Conservation (phyloP, 2,113 vertebrate species). For the Poeciliopsis retropinna region DNA sequence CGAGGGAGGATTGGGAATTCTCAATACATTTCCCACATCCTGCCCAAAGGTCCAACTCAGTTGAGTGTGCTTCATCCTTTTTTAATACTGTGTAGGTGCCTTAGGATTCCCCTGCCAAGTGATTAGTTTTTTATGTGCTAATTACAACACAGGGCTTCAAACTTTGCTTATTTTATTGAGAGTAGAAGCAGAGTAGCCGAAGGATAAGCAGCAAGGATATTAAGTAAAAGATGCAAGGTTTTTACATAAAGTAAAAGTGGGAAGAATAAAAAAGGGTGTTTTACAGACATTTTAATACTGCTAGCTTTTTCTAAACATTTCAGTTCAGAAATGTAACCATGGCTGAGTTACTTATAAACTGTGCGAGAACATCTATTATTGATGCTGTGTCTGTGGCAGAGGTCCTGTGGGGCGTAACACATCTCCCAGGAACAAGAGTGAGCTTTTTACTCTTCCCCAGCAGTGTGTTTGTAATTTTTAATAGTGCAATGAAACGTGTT, state of each 20-base stretch:
- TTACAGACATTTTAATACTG: conserved; percentile 37
- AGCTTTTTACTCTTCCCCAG: conserved; percentile 39
- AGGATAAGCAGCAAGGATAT: not conserved
- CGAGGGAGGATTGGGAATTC: conserved; percentile 24
- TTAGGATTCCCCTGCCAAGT: conserved; percentile 23
- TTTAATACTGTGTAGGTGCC: conserved; percentile 14
- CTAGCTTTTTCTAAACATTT: conserved; percentile 12
- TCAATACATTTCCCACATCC: conserved; percentile 49
- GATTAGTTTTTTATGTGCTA: conserved; percentile 14
- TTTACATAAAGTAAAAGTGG: conserved; percentile 9
- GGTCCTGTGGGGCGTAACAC: conserved; percentile 44
- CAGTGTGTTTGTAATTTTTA: conserved; percentile 18
- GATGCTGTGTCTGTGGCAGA: conserved; percentile 58
- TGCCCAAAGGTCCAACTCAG: conserved; percentile 43
- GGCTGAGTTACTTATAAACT: conserved; percentile 50
- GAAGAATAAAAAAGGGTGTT: not conserved
- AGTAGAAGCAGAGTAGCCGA: conserved; percentile 13
- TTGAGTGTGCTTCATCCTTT: conserved; percentile 22
- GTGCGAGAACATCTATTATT: conserved; percentile 64
- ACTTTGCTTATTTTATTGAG: conserved; percentile 33
- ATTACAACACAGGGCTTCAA: conserved; percentile 35
- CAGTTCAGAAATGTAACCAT: conserved; percentile 40
- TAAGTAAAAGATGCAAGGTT: not conserved
- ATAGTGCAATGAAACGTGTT: conserved; percentile 12
- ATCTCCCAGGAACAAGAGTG: conserved; percentile 38